Evolutionary conservation across 1,140 invertebrate species (phyloP), one percentile per base, ranked within the genome.

Genomic region (Lutraria rhynchaena): DNA sequence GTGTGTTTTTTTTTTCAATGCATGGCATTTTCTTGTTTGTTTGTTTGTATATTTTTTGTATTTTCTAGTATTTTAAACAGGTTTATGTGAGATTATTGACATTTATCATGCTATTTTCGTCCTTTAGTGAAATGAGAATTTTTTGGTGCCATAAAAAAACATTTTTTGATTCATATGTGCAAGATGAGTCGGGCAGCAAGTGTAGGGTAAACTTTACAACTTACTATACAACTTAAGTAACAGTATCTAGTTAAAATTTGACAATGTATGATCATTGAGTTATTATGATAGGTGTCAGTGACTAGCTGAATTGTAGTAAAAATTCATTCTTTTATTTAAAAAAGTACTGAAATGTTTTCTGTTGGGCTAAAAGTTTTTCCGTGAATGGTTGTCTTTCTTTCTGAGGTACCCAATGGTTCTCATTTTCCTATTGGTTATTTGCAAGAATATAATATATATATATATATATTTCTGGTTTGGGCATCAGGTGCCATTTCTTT

Each of bases 31-130:
- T 37, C 44, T 46, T 67, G 63, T 37, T 67, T 67, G 37, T 67
- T 46, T 49, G 41, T 67, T 67, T 67, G 37, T 67, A 46, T 67
- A 67, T 67, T 67, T 67, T 67, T 67, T 7, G 63, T 67, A 67
- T 49, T 67, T 49, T 29, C 24, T 46, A 67, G 61, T 65, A 65
- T 65, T 65, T 67, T 67, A 67, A 67, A 41, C 63, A 67, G 63
- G 49, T 46, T 11, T 27, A 49, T 67, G 63, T 67, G 63, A 67
- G 63, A 67, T 67, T 67, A 35, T 29, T 19, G 24, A 7, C n/a
- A 46, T n/a, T 7, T 22, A 9, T 49, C 22, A 31, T 15, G 24
- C 19, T 67, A 24, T 22, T 49, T 19, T 49, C 13, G 44, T 67
- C 63, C n/a, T 27, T 67, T 15, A 49, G 31, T 61, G 15, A 57